Evolutionary conservation across 53 echinoderm and acorn worm species (phyloP).

Genomic region (Antedon mediterranea): DNA sequence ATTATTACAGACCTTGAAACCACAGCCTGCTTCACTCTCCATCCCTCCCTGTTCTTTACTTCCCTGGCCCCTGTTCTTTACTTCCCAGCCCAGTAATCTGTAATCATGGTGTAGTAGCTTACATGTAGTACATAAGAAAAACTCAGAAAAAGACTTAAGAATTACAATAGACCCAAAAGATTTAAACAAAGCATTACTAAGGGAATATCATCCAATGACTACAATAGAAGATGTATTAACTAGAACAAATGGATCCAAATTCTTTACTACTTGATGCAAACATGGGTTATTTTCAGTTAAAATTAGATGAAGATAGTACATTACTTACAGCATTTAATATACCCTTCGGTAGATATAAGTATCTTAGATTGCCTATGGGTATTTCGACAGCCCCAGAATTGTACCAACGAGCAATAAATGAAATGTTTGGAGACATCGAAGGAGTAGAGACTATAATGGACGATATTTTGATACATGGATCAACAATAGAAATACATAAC

Average conservation of each 20-base stretch:
- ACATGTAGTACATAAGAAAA: background rate
- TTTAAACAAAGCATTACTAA: constrained; percentile 2
- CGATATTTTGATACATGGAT: constrained; percentile 2
- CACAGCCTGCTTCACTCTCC: too few species aligned
- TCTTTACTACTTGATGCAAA: background rate
- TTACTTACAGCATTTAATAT: background rate
- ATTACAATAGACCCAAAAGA: background rate
- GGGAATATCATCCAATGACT: background rate
- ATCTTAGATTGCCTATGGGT: background rate
- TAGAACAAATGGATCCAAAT: background rate
- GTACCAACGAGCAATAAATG: constrained; percentile 11
- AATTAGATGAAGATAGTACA: background rate
- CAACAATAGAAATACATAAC: background rate
- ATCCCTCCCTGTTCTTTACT: too few species aligned
- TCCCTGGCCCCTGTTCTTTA: too few species aligned
- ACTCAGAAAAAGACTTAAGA: background rate
- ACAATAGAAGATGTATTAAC: constrained; percentile 8
- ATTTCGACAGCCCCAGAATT: constrained; percentile 1
- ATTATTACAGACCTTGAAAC: too few species aligned
- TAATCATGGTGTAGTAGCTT: constrained; percentile 14
- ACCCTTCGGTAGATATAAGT: background rate
- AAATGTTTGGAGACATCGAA: constrained; percentile 19
- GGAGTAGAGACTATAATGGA: constrained; percentile 9
- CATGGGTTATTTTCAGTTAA: background rate
- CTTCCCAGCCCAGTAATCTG: too few species aligned